Base-by-base conservation (phyloP, 1,140 invertebrate genomes). In the Drosophila micromelanica region DNA sequence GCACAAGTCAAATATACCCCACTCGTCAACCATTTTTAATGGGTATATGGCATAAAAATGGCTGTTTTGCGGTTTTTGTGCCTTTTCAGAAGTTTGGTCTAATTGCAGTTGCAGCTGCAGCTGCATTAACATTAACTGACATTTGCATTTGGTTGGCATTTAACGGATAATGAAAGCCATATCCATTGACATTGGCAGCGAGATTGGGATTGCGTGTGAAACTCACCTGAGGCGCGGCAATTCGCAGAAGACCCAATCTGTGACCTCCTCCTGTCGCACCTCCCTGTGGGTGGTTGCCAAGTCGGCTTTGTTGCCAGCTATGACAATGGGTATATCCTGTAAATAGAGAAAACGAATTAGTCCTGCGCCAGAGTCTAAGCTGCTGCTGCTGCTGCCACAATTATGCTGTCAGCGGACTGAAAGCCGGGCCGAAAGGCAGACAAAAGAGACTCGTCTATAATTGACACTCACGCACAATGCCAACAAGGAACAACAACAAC, bases 251-350 rank as follows among this genome's bases (percentile, higher is more conserved):
- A 97, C 93, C 96, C 96, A 97, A 79, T 97, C 96, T 52, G 95
- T 95, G 2, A 96, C 96, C 80, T 97, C 96, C 87, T 97, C 96
- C 57, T 95, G 94, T 20, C 93, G 93, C 43, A 96, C 95, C 92
- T 96, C 95, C 51, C 95, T 92, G 73, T 95, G 94, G 32, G 93
- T 93, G 60, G 93, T 87, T 9, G 94, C 94, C 35, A 97, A 86
- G 86, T 98, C 97, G 20, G 95, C 92, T 92, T 97, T 98, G 92
- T 97, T 97, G 12, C 96, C 97, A 3, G 96, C 96, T 54, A 98
- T 94, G 15, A 97, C 96, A 78, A 97, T 97, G 5, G 97, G 97
- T 57, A 97, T 95, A 70, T 97, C 96, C 93, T 97, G 93, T 51
- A 69, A 45, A 43, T 57, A 71, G 20, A 38, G 42, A 57, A 46